Base-by-base conservation (phyloP, 1,140 invertebrate species). In the Argopecten irradians region DNA sequence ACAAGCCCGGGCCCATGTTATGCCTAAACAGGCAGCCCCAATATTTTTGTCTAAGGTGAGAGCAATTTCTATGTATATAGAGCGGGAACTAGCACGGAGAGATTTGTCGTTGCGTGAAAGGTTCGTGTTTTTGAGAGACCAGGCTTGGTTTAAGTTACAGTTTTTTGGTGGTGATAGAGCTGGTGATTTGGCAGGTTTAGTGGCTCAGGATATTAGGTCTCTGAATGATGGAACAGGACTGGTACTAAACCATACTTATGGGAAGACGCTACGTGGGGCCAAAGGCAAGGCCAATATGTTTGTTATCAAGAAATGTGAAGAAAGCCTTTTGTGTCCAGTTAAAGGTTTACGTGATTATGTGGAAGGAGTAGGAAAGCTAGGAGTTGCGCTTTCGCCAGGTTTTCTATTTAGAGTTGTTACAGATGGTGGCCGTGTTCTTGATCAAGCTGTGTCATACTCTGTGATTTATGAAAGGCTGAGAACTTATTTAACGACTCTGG, bases 91-190 rank as follows among this genome's bases (percentile, higher is more conserved):
- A 34, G 19, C n/a, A 34, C 28, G 19, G 22, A 19, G 8, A n/a
- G 87, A 39, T 36, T 28, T 90, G 22, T 86, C 86, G 33, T 8
- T 28, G 9, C 34, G 34, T n/a, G 71, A 90, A 28, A 55, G 34
- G 28, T 90, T 55, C 85, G 41, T 90, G n/a, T 36, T 89, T 11
- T 22, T 33, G 34, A 87, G 86, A 28, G 87, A 90, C 85, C 86
- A 87, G 46, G 86, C 90, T 36, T 89, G 83, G 88, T 16, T 90
- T 14, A 90, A 90, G n/a, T 83, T 90, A 82, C 84, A 87, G 28
- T 87, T 87, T 41, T 85, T 90, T 86, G 89, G 55, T 22, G 86
- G 86, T 34, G 87, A 88, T 83, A 36, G 89, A 7, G 89, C 89
- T 9, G 32, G 84, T 43, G 89, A 90, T 83, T 36, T 90, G 7